These are phyloP conservation scores for Nycticryphes semicollaris DNA, from an alignment of 2,113 vertebrate species.

Conservation along the genomic window DNA sequence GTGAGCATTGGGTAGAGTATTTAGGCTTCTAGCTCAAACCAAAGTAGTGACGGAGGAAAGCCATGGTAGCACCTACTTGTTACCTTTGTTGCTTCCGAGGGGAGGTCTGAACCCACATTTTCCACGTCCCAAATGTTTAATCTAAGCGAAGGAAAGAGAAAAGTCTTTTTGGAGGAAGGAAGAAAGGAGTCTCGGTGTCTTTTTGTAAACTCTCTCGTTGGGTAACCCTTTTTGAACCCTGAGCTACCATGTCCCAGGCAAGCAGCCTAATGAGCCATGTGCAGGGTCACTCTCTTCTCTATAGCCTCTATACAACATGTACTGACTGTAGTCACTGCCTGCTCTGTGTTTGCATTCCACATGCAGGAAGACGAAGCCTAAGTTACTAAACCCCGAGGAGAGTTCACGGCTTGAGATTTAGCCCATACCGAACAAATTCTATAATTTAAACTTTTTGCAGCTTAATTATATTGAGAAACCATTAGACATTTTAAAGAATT, in stretches of 20 bases:
- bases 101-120: not conserved
- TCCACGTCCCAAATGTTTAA: not conserved
- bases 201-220: not conserved
- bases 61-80: not conserved
- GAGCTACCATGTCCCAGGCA: not conserved
- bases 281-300: not conserved
- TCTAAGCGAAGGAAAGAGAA: not conserved
- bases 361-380: not conserved
- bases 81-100: not conserved
- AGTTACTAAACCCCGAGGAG: not conserved
- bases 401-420: not conserved
- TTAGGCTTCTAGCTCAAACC: not conserved
- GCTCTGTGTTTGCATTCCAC: not conserved
- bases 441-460: not conserved
- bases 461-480: conserved; percentile 20
- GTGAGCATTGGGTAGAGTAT: not conserved
- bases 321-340: not conserved
- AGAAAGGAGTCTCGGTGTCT: not conserved
- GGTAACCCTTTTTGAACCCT: not conserved
- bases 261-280: not conserved
- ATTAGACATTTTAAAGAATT: conserved; percentile 40
- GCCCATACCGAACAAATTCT: not conserved
- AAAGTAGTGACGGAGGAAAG: not conserved
- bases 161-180: not conserved
- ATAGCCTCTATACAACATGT: not conserved